A percentile compares a stretch with the other conserved stretches of the same genome.
phyloP scores from a whole-genome alignment of 2,888 invertebrate genomes.

The Eretmocerus hayati region DNA sequence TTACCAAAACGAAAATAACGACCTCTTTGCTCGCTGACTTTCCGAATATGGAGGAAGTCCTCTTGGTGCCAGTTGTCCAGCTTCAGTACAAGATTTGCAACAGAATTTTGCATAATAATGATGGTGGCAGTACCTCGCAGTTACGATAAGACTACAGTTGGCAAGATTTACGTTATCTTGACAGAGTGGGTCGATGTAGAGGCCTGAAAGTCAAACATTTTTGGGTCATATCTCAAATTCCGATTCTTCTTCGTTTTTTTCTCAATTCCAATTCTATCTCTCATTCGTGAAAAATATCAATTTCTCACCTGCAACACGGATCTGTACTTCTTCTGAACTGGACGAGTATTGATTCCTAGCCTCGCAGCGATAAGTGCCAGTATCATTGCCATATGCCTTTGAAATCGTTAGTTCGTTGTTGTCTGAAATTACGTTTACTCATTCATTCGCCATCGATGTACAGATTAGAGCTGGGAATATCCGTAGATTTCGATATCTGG shows the following conservation, averaged over 20 bases:
- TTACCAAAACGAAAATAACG: slow-evolving; percentile 17
- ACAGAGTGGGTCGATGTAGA: slow-evolving; percentile 72
- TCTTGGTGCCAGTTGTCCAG: slow-evolving; percentile 60
- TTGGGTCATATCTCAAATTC: background rate
- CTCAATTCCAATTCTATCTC: background rate
- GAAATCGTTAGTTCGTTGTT: slow-evolving; percentile 65
- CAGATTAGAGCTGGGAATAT: no score
- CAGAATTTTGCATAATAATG: slow-evolving; percentile 89
- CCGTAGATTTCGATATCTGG: no score
- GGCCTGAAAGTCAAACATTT: slow-evolving; percentile 50
- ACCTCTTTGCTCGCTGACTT: slow-evolving; percentile 17
- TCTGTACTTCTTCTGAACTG: slow-evolving; percentile 57
- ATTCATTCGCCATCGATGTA: no score
- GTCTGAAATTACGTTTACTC: slow-evolving; percentile 47
- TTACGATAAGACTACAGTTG: slow-evolving; percentile 81
- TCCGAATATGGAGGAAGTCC: slow-evolving; percentile 1
- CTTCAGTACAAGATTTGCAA: slow-evolving; percentile 85
- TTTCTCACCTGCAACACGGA: slow-evolving; percentile 68
- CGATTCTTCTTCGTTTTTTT: slow-evolving; percentile 3
- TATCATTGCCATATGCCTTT: slow-evolving; percentile 60
- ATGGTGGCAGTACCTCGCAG: slow-evolving; percentile 78
- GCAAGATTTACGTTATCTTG: slow-evolving; percentile 84
- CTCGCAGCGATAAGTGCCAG: slow-evolving; percentile 76
- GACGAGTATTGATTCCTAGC: slow-evolving; percentile 69
- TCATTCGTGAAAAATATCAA: background rate